These are phyloP conservation scores for Rhea americana DNA, from an alignment of 2,113 vertebrate species.

Conservation along the genomic window DNA sequence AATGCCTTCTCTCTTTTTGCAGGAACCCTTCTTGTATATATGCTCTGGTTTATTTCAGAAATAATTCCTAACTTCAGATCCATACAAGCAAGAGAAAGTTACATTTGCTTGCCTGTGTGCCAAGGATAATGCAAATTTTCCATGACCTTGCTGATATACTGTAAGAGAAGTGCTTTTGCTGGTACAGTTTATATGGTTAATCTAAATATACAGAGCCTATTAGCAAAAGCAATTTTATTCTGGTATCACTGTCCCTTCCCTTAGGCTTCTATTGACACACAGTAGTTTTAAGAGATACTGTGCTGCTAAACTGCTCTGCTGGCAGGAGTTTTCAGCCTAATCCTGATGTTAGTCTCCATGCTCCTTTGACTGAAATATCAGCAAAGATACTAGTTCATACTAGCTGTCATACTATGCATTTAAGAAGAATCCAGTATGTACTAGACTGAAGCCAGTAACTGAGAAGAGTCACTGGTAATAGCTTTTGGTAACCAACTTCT, in stretches of 20 bases:
- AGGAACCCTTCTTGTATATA: neutral
- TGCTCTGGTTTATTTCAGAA: neutral
- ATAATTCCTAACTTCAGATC: neutral
- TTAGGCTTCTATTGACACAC: neutral
- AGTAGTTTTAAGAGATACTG: neutral
- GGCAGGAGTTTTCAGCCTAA: neutral
- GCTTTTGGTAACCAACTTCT: neutral
- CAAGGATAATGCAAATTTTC: neutral
- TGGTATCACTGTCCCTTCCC: neutral
- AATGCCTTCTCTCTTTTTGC: neutral
- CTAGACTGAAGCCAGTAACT: neutral
- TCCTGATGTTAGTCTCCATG: neutral
- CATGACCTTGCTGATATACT: neutral
- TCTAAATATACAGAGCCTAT: neutral
- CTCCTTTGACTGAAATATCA: neutral
- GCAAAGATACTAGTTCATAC: neutral
- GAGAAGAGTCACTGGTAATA: neutral
- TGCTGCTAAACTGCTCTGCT: neutral
- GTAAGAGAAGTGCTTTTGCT: neutral
- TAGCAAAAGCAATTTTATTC: neutral
- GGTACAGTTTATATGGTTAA: neutral
- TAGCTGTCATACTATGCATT: neutral
- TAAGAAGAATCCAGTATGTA: neutral
- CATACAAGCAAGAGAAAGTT: neutral
- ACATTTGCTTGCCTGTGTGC: neutral